These are phyloP conservation scores for Eudemis profundana DNA, from an alignment of 2,888 invertebrate species.

Conservation along the genomic window DNA sequence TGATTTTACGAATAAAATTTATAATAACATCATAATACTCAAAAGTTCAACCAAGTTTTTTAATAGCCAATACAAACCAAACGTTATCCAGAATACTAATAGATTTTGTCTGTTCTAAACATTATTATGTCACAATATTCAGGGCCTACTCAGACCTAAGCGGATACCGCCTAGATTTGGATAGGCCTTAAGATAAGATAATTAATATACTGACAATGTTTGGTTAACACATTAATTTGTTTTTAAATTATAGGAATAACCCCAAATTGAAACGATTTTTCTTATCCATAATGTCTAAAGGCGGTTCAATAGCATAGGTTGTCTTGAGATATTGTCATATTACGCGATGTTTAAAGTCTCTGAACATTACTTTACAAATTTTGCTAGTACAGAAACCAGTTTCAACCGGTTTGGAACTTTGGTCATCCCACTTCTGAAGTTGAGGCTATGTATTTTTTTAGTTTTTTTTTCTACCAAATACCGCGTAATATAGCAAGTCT, in stretches of 20 bases:
- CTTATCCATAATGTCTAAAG: constrained; percentile 26
- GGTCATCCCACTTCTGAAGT: too few species aligned
- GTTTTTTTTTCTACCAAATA: not conserved
- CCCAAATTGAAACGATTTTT: constrained; percentile 12
- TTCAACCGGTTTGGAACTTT: too few species aligned
- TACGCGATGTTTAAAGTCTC: not conserved
- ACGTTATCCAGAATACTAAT: not conserved
- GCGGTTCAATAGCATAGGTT: constrained; percentile 30
- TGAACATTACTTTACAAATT: too few species aligned
- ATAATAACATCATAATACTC: constrained; percentile 3
- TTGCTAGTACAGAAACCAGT: not conserved
- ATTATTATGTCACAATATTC: too few species aligned
- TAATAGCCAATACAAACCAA: not conserved
- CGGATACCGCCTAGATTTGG: too few species aligned
- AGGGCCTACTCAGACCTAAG: too few species aligned
- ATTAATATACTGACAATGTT: not conserved
- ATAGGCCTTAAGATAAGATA: too few species aligned
- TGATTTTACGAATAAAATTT: not conserved
- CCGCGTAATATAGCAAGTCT: not conserved
- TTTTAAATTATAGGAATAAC: not conserved
- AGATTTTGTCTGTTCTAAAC: too few species aligned
- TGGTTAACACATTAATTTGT: not conserved
- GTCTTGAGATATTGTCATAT: not conserved
- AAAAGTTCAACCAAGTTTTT: not conserved
- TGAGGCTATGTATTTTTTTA: too few species aligned